phyloP scores from a whole-genome alignment of 2,888 invertebrate genomes.

The Drosophila infuscata region DNA sequence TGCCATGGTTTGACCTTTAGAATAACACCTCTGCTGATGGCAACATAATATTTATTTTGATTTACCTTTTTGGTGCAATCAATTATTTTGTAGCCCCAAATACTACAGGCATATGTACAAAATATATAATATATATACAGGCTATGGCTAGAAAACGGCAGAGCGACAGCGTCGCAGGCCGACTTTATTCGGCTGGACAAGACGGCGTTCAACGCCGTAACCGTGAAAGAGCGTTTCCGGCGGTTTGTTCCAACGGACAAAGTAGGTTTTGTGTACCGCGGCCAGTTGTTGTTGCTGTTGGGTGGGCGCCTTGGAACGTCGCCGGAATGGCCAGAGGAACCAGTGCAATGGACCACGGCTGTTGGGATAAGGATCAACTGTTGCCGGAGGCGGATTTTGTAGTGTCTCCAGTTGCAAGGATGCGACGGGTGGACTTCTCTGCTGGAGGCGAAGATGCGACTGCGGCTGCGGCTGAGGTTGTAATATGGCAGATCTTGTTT shows the following conservation, averaged over 20 bases:
- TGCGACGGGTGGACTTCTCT: not conserved
- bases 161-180: slow-evolving; percentile 79
- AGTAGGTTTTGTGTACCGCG: slow-evolving; percentile 83
- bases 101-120: slow-evolving; percentile 29
- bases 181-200: slow-evolving; percentile 16
- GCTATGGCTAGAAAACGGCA: slow-evolving; percentile 34
- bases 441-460: not conserved
- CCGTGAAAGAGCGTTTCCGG: slow-evolving; percentile 70
- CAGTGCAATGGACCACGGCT: slow-evolving; percentile 65
- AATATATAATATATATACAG: slow-evolving; percentile 41
- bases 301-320: slow-evolving; percentile 34
- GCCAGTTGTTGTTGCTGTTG: slow-evolving; percentile 59
- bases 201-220: slow-evolving; percentile 54
- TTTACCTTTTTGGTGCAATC: not conserved
- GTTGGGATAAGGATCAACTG: slow-evolving; percentile 1
- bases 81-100: not conserved
- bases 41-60: not conserved
- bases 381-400: slow-evolving; percentile 12
- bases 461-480: slow-evolving; percentile 40
- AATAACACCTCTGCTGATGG: not conserved
- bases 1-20: not conserved
- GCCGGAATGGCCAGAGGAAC: slow-evolving; percentile 74
- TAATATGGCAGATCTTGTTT: slow-evolving; percentile 32
- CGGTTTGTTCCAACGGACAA: slow-evolving; percentile 82
- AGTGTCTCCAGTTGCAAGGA: slow-evolving; percentile 50